Evolutionary conservation across 2,888 invertebrate genomes (phyloP), one percentile per base, ranked within the genome.

Genomic region (Eledona agricola): DNA sequence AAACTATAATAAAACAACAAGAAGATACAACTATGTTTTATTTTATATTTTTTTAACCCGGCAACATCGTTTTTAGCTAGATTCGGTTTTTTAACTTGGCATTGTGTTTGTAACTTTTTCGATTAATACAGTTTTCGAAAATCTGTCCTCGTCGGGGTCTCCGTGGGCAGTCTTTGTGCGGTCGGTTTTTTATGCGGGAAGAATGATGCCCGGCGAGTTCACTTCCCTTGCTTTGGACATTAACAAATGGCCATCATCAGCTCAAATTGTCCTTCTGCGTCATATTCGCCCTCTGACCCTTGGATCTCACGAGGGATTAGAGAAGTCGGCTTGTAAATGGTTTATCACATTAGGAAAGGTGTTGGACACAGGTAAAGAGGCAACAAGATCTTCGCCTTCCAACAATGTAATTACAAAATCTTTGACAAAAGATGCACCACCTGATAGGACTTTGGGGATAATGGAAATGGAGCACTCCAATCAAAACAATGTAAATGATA

Each of bases 341-440:
- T 65, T 67, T 67, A 67, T 61, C 64, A 58, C 66, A 67, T 70
- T 70, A 66, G 45, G 47, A 58, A 57, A 64, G 64, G 60, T 62
- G 62, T 47, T 40, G 40, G 52, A 22, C 53, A 55, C 65, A 66
- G 69, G 66, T 66, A 65, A 51, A 56, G 57, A 61, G 53, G 56
- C 46, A 51, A 57, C 45, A 40, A 37, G 50, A 42, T 42, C 34
- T 11, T 17, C 23, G 13, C 26, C 19, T 43, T 37, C 51, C 26
- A 59, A 64, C 64, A 71, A 67, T 69, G 65, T 65, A 62, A 70
- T 69, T 71, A 71, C 70, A 69, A 64, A 64, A 53, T 59, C 60
- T 57, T 35, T 34, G 35, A 71, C 66, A 70, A 71, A 63, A 62
- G 70, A 67, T 66, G 45, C 46, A 49, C 40, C 65, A 63, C 62